These are phyloP conservation scores for Papilio machaon DNA, from an alignment of 1,140 invertebrate species.

Conservation along the genomic window DNA sequence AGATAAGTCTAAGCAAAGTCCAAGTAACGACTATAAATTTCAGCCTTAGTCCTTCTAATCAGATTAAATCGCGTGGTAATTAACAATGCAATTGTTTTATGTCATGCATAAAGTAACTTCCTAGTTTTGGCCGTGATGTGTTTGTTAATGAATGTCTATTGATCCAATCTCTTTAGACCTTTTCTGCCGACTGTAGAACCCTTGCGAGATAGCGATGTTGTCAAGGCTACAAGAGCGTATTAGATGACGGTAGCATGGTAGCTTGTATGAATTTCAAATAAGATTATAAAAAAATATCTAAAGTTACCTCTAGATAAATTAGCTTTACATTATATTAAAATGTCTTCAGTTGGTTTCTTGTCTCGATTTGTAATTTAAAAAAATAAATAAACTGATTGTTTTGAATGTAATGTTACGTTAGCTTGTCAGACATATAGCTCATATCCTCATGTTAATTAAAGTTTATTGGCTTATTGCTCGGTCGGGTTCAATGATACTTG, in stretches of 20 bases:
- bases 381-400: background rate
- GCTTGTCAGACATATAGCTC: constrained; percentile 2
- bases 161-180: constrained; percentile 7
- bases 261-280: background rate
- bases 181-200: background rate
- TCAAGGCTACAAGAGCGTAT: background rate
- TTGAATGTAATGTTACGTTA: background rate
- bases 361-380: no score
- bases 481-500: constrained; percentile 33
- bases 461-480: constrained; percentile 9
- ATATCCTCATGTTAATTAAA: constrained; percentile 9
- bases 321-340: no score
- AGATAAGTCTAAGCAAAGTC: no score
- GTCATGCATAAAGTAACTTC: constrained; percentile 27
- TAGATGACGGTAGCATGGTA: background rate
- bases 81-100: constrained; percentile 26
- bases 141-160: constrained; percentile 17
- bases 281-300: background rate
- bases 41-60: background rate
- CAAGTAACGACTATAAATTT: no score
- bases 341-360: background rate
- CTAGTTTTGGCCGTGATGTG: constrained; percentile 15
- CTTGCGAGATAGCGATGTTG: background rate
- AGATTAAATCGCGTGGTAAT: constrained; percentile 5
- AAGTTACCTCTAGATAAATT: background rate